These are phyloP conservation scores for Nesidiocoris tenuis DNA, from an alignment of 2,888 invertebrate species.

Conservation along the genomic window DNA sequence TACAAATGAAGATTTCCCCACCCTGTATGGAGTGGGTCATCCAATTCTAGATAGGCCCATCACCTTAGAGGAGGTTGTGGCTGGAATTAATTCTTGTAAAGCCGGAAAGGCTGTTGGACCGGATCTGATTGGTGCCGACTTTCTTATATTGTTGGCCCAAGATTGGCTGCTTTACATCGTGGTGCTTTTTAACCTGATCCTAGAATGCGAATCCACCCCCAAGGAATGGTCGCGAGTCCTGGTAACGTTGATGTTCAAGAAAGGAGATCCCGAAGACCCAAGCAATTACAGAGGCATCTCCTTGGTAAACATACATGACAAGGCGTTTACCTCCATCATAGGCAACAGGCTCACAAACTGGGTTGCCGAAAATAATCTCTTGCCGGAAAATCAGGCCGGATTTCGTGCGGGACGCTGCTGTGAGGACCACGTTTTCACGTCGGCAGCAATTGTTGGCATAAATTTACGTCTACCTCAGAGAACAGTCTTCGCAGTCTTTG, in stretches of 20 bases:
- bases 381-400: constrained; percentile 13
- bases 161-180: background rate
- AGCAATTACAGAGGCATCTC: constrained; percentile 11
- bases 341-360: background rate
- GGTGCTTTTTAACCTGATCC: background rate
- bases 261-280: constrained; percentile 6
- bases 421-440: background rate
- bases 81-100: background rate
- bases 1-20: background rate
- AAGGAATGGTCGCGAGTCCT: constrained; percentile 1
- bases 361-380: background rate
- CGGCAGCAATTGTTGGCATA: background rate
- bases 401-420: background rate
- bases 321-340: background rate
- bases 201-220: background rate
- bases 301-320: constrained; percentile 1
- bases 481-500: background rate
- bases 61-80: background rate
- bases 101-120: background rate
- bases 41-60: background rate
- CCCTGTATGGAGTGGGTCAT: background rate
- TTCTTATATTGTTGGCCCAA: background rate
- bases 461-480: background rate
- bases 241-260: background rate
- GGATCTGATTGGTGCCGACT: background rate